Percentiles rank a stretch among this genome's conserved stretches.
Conservation (phyloP, 2,888 invertebrate genomes). For the Pheosia gnoma region DNA sequence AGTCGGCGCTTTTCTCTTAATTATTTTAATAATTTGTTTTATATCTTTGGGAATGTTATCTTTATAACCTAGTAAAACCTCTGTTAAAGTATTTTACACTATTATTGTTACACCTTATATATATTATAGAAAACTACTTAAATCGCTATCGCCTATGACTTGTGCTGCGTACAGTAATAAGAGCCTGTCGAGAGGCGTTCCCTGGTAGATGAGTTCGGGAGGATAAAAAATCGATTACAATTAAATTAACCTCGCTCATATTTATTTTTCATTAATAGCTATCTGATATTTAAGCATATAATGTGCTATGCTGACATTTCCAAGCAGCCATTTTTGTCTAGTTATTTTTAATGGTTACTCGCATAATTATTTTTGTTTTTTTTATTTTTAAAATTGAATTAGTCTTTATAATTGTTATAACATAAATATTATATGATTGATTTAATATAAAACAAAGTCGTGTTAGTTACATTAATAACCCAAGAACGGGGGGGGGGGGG, state of each 20-base stretch:
- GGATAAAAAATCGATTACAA: constrained; percentile 83
- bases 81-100: no score
- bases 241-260: constrained; percentile 77
- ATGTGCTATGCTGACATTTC: constrained; percentile 20
- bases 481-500: no score
- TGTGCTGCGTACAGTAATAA: constrained; percentile 43
- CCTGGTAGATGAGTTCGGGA: constrained; percentile 68
- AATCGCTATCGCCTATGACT: constrained; percentile 43
- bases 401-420: no score
- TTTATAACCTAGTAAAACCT: no score
- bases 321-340: constrained; percentile 24
- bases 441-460: no score
- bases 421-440: no score
- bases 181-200: constrained; percentile 67
- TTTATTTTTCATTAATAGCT: constrained; percentile 74
- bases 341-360: constrained; percentile 1
- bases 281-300: constrained; percentile 49
- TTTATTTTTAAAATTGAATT: not conserved
- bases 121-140: not conserved
- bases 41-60: no score
- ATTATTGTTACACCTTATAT: no score
- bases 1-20: no score
- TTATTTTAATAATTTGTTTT: no score
- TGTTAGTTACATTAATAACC: no score
- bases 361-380: not conserved